Evolutionary conservation across 35 echinoderm and acorn worm genomes (phyloP), one percentile per base, ranked within the genome.

Genomic region (Acanthaster planci): DNA sequence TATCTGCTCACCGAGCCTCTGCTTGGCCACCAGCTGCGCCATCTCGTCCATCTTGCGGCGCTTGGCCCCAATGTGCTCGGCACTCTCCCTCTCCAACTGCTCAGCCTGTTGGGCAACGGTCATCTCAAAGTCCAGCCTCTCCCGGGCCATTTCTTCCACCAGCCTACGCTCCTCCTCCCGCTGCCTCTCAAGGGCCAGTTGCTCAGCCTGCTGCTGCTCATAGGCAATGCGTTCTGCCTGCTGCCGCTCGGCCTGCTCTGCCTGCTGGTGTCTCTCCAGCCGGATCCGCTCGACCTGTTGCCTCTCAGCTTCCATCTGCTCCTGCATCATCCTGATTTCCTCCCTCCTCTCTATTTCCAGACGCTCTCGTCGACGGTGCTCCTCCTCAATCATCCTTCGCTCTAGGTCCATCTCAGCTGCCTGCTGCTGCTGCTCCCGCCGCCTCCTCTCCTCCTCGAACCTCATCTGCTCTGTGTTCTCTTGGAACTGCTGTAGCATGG

Each of bases 381-480:
- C 64, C 10, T 72, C 64, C 10, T 72, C 21, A 29, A 72, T 29
- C 64, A 72, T 72, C 64, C 64, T 21, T 8, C 64, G 64, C 34
- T 72, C 64, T 1, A 72, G 26, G 26, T 72, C 64, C 64, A 31
- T 72, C 64, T 72, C 64, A 31, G 26, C 64, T 0, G 64, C 64
- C 9, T 31, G 26, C n/a, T 72, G 26, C n/a, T 34, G 64, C 34
- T 72, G 26, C 34, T 35, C 34, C 64, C 30, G 26, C 64, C 30
- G 26, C 64, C 23, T 14, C n/a, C 64, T 26, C 34, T 72, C 64
- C 23, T 72, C 64, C 23, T 72, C 64, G 2, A 31, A 9, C 23
- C 64, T 72, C 64, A 72, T 72, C 64, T 72, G 64, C 64, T 72
- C 64, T 8, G 64, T 72, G 64, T 72, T 72, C 64, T 72, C 64